A percentile compares a stretch with the other conserved stretches of the same genome.
These are phyloP conservation scores for Pangasianodon gigas DNA, from an alignment of 2,113 vertebrate species.

Conservation along the genomic window DNA sequence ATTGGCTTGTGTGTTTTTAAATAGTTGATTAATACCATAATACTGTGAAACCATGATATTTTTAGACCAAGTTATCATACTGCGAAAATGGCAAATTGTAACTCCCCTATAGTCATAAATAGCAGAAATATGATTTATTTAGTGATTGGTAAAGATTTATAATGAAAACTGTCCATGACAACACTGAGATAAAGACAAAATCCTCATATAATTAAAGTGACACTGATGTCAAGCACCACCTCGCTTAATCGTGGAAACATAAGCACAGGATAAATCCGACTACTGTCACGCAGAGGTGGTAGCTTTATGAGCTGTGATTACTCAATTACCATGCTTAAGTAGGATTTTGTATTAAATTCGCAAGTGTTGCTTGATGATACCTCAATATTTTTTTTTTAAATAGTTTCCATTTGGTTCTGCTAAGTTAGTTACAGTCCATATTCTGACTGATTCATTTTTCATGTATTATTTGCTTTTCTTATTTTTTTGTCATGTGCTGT, in stretches of 20 bases:
- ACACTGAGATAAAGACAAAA: conserved; percentile 20
- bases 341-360: conserved; percentile 17
- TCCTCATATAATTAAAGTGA: conserved; percentile 18
- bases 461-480: background rate
- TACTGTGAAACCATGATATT: background rate
- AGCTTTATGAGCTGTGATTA: conserved; percentile 36
- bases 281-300: conserved; percentile 16
- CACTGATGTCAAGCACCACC: conserved; percentile 19
- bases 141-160: background rate
- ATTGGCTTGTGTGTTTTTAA: background rate
- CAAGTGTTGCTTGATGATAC: conserved; percentile 5
- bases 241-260: background rate
- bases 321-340: conserved; percentile 28
- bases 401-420: background rate
- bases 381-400: background rate
- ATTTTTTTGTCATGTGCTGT: background rate
- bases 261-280: background rate
- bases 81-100: background rate
- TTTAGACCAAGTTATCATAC: background rate
- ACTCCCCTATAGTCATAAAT: background rate
- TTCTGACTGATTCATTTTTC: background rate
- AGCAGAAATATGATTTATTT: conserved; percentile 18
- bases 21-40: background rate
- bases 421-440: background rate
- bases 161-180: conserved; percentile 12